phyloP scores from a whole-genome alignment of 1,140 invertebrate species.

The Battus philenor region DNA sequence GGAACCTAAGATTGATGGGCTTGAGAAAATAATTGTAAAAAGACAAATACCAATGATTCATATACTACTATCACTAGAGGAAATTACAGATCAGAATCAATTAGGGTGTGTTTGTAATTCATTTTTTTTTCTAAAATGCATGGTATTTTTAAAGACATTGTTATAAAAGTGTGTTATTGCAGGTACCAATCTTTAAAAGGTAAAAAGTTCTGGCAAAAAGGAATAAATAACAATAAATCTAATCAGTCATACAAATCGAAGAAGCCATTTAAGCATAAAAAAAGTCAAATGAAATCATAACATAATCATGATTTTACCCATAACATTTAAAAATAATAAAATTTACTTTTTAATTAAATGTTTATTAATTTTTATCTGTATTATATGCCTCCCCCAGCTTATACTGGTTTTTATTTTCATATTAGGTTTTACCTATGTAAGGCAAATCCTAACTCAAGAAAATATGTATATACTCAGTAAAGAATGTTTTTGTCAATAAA shows the following conservation, averaged over 20 bases:
- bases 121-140: background rate
- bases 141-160: constrained; percentile 1
- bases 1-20: constrained; percentile 84
- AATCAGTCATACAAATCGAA: constrained; percentile 45
- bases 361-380: too few relatives aligned
- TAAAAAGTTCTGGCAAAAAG: constrained; percentile 70
- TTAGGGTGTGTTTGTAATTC: constrained; percentile 46
- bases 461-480: too few relatives aligned
- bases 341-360: too few relatives aligned
- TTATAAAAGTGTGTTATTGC: constrained; percentile 26
- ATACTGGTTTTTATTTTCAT: too few relatives aligned
- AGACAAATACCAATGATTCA: constrained; percentile 85
- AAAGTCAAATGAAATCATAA: constrained; percentile 23
- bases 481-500: too few relatives aligned
- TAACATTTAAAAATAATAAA: too few relatives aligned
- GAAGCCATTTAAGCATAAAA: constrained; percentile 57
- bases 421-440: too few relatives aligned
- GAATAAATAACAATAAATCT: constrained; percentile 17
- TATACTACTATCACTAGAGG: constrained; percentile 81
- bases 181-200: constrained; percentile 74
- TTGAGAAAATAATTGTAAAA: constrained; percentile 84
- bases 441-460: too few relatives aligned
- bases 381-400: too few relatives aligned
- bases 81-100: constrained; percentile 46
- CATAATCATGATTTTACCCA: too few relatives aligned